Base-by-base conservation (phyloP, 2,113 vertebrate genomes). In the Pollachius pollachius region DNA sequence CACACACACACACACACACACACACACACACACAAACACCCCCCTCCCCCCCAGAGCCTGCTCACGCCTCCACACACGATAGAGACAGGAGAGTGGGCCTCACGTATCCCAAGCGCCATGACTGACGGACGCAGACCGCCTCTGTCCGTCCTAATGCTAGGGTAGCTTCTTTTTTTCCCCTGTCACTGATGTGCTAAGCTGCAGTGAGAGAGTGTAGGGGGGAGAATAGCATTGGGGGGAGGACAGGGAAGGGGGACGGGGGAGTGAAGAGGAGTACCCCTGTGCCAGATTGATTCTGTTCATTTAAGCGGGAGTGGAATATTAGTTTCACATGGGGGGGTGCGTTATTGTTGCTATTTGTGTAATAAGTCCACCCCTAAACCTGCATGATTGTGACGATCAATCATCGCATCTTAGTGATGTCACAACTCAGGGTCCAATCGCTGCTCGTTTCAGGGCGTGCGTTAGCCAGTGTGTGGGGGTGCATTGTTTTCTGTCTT, bases 281-380 rank as follows among this genome's bases (percentile, higher is more conserved):
- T 81, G 78, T 65, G 71, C 78, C 72, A 72, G 78, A 88, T 79
- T 88, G 70, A 90, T 88, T 91, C 87, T 79, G 87, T 85, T 88
- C 85, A 78, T 83, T 85, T 78, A 86, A 84, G 84, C 88, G 89
- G 89, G 89, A 90, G 84, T 87, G 83, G 84, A 88, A 90, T 90
- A 90, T 90, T 84, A 27, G 82, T 90, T 87, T 88, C 85, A 88
- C 87, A 79, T 77, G 80, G 89, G n/a, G n/a, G 85, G 27, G 27
- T 27, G 27, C 27, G 27, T 27, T 27, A 27, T 27, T 27, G 27
- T 27, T 27, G 27, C 4, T 27, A 27, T 27, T 27, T 27, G 27
- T 27, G 4, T 27, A 27, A 27, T 27, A 27, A 27, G 27, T 27
- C 27, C 27, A 2, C 2, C 27, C 27, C 27, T 27, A 27, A 27